These are phyloP conservation scores for Oncorhynchus kisutch DNA, from an alignment of 2,113 vertebrate genomes.

Conservation along the genomic window DNA sequence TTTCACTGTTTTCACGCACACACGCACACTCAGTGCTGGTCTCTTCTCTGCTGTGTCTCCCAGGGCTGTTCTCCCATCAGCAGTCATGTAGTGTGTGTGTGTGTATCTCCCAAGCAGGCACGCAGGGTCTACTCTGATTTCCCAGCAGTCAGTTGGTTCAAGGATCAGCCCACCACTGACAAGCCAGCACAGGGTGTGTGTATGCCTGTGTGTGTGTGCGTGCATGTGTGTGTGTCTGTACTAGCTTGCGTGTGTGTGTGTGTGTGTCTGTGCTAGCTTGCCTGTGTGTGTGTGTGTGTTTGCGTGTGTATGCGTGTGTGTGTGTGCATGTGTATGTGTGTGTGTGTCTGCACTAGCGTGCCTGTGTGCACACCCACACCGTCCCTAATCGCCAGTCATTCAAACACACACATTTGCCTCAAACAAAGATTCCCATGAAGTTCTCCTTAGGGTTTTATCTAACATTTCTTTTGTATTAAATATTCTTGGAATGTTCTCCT, in stretches of 20 bases:
- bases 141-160: not conserved
- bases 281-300: no score
- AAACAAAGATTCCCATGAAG: no score
- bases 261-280: not conserved
- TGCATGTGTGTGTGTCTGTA: no score
- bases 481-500: no score
- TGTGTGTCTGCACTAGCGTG: not conserved
- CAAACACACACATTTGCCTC: no score
- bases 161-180: conserved; percentile 1
- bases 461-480: no score
- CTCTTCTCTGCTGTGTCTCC: not conserved
- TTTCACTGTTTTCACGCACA: not conserved
- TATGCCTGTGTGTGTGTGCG: not conserved
- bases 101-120: not conserved
- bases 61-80: not conserved
- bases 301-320: no score
- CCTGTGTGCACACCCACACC: not conserved
- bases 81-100: not conserved
- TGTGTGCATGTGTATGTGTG: not conserved
- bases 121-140: not conserved
- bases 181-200: not conserved
- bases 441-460: no score
- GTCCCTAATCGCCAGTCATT: no score
- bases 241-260: not conserved
- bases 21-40: not conserved